phyloP scores from a whole-genome alignment of 64 coral and sea anemone genomes.

The Hydrozoanthus tunicans region DNA sequence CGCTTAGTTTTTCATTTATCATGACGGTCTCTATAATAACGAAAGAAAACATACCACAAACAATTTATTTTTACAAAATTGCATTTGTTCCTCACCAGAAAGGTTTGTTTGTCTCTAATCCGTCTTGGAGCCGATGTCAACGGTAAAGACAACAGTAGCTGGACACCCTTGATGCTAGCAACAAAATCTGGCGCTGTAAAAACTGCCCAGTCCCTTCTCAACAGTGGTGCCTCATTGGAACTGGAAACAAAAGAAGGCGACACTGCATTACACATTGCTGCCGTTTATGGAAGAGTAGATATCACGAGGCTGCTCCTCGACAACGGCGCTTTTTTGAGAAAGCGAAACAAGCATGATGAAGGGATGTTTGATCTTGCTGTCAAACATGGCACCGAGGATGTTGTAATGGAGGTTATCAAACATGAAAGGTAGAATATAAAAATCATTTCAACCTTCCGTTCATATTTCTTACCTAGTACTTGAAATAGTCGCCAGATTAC shows the following conservation, averaged over 20 bases:
- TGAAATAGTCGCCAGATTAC: no score
- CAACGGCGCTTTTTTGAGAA: constrained; percentile 45
- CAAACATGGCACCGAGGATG: constrained; percentile 62
- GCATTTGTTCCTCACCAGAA: constrained; percentile 19
- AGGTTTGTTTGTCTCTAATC: constrained; percentile 62
- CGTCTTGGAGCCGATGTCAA: constrained; percentile 70
- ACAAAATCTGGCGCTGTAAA: constrained; percentile 53
- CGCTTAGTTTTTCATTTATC: no score
- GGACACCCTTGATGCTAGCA: constrained; percentile 79
- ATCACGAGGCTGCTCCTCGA: constrained; percentile 62
- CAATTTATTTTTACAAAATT: not conserved
- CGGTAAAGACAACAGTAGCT: constrained; percentile 63
- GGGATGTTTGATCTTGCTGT: constrained; percentile 59
- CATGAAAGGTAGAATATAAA: constrained; percentile 59
- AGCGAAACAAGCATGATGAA: constrained; percentile 50
- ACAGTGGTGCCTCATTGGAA: constrained; percentile 59
- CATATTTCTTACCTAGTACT: no score
- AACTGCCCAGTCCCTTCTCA: constrained; percentile 61
- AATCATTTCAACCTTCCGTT: not conserved
- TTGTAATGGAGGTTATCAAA: constrained; percentile 64
- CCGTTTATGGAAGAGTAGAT: constrained; percentile 32
- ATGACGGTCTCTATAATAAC: no score
- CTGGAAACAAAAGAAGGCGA: constrained; percentile 60
- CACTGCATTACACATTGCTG: constrained; percentile 66
- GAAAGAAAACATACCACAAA: not conserved